Percentiles rank a stretch among this genome's conserved stretches.
These are phyloP conservation scores for Staurois parvus DNA, from an alignment of 2,797 vertebrate genomes.

Conservation along the genomic window DNA sequence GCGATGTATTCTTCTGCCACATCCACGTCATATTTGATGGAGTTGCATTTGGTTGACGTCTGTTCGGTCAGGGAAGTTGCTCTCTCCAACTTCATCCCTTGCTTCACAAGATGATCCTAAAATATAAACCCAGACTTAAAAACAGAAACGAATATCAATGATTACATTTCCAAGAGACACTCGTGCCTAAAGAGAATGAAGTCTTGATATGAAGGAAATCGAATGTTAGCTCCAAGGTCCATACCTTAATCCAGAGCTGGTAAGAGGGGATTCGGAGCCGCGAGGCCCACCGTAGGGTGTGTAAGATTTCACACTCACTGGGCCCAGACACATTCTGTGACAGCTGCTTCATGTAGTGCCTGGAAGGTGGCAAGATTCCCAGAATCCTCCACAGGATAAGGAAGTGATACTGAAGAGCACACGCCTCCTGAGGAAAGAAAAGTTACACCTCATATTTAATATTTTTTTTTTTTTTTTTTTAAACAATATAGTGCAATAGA, in stretches of 20 bases:
- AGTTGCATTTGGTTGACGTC: constrained; percentile 88
- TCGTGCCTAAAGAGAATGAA: neutral
- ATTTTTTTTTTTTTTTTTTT: no score
- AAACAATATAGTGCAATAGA: no score
- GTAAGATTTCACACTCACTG: constrained; percentile 93
- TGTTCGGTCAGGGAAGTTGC: constrained; percentile 85
- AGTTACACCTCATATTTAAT: neutral
- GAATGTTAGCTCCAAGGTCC: neutral
- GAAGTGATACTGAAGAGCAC: constrained; percentile 97
- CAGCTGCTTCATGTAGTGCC: constrained; percentile 90
- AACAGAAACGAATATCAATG: neutral
- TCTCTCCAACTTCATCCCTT: constrained; percentile 93
- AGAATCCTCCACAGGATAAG: constrained; percentile 94
- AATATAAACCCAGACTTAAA: neutral
- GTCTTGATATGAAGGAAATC: neutral
- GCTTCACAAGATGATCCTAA: constrained; percentile 91
- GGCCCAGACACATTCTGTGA: constrained; percentile 86
- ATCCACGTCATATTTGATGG: constrained; percentile 93
- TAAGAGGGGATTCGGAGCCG: constrained; percentile 89
- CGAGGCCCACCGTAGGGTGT: constrained; percentile 95
- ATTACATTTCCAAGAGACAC: neutral
- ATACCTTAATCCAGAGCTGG: constrained; percentile 92
- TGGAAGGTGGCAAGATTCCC: constrained; percentile 93
- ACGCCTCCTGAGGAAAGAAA: constrained; percentile 87
- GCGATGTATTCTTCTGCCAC: constrained; percentile 97